phyloP scores from a whole-genome alignment of 1,140 invertebrate species.

The Scaptomyza pallida region DNA sequence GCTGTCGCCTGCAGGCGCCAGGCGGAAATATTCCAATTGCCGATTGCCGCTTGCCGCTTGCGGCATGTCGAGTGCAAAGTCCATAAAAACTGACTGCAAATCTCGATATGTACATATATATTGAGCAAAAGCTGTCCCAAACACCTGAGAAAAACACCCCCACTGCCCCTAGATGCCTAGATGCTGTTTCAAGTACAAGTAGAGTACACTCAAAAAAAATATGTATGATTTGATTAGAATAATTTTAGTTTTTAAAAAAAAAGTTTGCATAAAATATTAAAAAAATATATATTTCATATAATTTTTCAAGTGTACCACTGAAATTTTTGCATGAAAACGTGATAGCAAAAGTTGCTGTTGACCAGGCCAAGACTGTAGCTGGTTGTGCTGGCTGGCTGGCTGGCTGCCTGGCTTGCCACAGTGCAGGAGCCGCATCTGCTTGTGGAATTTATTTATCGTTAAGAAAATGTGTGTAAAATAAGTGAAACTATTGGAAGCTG shows the following conservation, averaged over 20 bases:
- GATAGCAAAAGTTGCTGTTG: slow-evolving; percentile 76
- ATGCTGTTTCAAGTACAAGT: slow-evolving; percentile 64
- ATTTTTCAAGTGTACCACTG: slow-evolving; percentile 31
- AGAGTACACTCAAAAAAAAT: slow-evolving; percentile 39
- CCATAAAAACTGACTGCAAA: slow-evolving; percentile 3
- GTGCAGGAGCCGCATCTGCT: slow-evolving; percentile 67
- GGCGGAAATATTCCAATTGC: slow-evolving; percentile 19
- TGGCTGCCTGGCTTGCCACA: slow-evolving; percentile 22
- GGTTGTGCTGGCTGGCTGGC: slow-evolving; percentile 27
- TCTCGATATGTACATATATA: not conserved
- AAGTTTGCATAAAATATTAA: no score
- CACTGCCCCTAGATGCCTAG: slow-evolving; percentile 2
- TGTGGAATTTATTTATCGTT: slow-evolving; percentile 81
- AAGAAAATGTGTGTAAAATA: slow-evolving; percentile 81
- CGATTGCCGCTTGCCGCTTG: not conserved
- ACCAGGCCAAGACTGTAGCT: no score
- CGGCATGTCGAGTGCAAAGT: slow-evolving; percentile 19
- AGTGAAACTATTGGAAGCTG: slow-evolving; percentile 77
- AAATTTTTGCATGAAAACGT: slow-evolving; percentile 77
- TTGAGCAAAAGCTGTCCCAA: slow-evolving; percentile 3
- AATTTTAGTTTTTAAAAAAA: no score
- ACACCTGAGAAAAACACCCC: slow-evolving; percentile 14
- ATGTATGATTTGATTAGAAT: not conserved
- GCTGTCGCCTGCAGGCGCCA: not conserved
- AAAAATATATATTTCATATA: not conserved